Evolutionary conservation across 2,888 invertebrate species (phyloP).

Genomic region (Elaeidobius kamerunicus): DNA sequence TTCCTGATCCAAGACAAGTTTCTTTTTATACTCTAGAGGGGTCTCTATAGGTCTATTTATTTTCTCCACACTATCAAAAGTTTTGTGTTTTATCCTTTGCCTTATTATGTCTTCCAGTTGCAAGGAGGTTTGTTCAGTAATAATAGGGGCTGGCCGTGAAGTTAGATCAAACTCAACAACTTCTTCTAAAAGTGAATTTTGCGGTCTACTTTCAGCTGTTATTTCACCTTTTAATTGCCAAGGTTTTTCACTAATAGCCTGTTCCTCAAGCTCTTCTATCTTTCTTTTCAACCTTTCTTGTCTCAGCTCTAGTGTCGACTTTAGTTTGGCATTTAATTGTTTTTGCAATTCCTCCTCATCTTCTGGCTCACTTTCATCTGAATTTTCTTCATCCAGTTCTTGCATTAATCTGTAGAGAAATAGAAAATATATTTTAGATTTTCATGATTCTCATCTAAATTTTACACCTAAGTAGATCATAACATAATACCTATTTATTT

Average conservation of each 20-base stretch:
- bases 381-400: constrained; percentile 29
- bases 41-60: constrained; percentile 83
- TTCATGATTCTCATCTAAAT: not conserved
- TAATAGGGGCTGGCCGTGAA: constrained; percentile 80
- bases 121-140: constrained; percentile 86
- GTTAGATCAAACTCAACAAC: constrained; percentile 86
- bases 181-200: constrained; percentile 91
- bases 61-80: constrained; percentile 90
- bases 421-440: not conserved
- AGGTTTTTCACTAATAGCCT: constrained; percentile 76
- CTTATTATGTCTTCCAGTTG: constrained; percentile 88
- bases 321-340: constrained; percentile 30
- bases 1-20: constrained; percentile 84
- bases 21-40: constrained; percentile 81
- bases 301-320: constrained; percentile 71
- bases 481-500: constrained; percentile 12
- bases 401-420: constrained; percentile 14
- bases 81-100: constrained; percentile 87
- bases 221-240: constrained; percentile 96
- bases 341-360: not conserved
- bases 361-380: constrained; percentile 33
- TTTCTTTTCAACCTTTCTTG: constrained; percentile 68
- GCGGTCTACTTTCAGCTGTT: constrained; percentile 71
- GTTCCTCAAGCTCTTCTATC: constrained; percentile 69
- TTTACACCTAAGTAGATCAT: not conserved